phyloP scores from a whole-genome alignment of 2,113 vertebrate genomes.

The Hippocampus abdominalis region DNA sequence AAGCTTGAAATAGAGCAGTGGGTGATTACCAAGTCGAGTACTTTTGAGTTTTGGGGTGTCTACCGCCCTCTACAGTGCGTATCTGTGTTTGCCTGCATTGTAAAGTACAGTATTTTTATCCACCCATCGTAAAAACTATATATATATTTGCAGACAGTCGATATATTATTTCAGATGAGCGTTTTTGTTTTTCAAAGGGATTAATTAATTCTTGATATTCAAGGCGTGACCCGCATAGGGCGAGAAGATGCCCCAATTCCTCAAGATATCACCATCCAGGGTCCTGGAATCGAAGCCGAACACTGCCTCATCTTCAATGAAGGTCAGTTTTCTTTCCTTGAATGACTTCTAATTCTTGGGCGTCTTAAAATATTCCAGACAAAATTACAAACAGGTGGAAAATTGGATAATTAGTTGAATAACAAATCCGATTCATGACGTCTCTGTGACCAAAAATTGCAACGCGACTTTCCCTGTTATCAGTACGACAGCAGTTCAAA shows the following conservation, averaged over 20 bases:
- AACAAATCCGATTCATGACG: slow-evolving; percentile 2
- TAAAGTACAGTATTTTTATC: not conserved
- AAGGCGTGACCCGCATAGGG: slow-evolving; percentile 76
- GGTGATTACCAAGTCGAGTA: not conserved
- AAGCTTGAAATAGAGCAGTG: not conserved
- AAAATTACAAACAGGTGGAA: not conserved
- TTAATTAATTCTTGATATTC: slow-evolving; percentile 13
- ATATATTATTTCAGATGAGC: not conserved
- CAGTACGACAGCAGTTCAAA: not conserved
- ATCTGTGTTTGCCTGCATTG: not conserved
- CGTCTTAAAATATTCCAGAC: not conserved
- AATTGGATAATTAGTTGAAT: not conserved
- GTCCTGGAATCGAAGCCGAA: slow-evolving; percentile 72
- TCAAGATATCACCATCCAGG: slow-evolving; percentile 75
- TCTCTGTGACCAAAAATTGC: not conserved
- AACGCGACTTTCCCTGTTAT: not conserved
- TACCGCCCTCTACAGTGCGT: not conserved
- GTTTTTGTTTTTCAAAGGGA: not conserved
- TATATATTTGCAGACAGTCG: not conserved
- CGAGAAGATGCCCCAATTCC: slow-evolving; percentile 71
- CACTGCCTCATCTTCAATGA: slow-evolving; percentile 75
- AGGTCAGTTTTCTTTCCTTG: slow-evolving; percentile 28
- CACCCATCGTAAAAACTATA: slow-evolving; percentile 9
- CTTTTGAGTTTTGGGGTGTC: not conserved
- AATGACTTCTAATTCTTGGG: not conserved